A percentile compares a stretch with the other conserved stretches of the same genome.
These are phyloP conservation scores for Channa argus DNA, from an alignment of 2,113 vertebrate genomes.

Conservation along the genomic window DNA sequence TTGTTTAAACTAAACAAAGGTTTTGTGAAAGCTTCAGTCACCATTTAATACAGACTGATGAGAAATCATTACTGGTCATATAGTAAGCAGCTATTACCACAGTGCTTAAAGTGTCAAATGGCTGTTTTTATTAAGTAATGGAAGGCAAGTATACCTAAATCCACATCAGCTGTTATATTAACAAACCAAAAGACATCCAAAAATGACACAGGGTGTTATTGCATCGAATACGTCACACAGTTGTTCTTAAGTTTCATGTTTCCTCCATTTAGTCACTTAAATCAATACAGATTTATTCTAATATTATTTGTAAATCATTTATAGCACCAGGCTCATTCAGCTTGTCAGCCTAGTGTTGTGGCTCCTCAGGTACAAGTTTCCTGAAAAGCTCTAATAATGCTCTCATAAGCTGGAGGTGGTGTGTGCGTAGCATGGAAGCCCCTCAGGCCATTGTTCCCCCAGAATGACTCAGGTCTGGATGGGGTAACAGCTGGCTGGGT, in stretches of 20 bases:
- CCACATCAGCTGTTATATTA: constrained; percentile 16
- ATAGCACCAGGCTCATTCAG: constrained; percentile 15
- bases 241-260: constrained; percentile 1
- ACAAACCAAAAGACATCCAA: constrained; percentile 4
- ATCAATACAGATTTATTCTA: constrained; percentile 29
- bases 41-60: constrained; percentile 10
- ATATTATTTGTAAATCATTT: constrained; percentile 30
- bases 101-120: not conserved
- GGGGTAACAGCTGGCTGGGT: constrained; percentile 69
- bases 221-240: not conserved
- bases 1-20: constrained; percentile 13
- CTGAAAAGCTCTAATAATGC: constrained; percentile 95
- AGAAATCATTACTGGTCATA: not conserved
- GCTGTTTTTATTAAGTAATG: constrained; percentile 13
- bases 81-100: not conserved
- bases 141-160: constrained; percentile 23
- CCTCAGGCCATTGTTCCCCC: constrained; percentile 88
- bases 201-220: not conserved
- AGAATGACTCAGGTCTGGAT: constrained; percentile 88
- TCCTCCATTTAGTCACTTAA: constrained; percentile 8
- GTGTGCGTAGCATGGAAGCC: constrained; percentile 86
- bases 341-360: constrained; percentile 5
- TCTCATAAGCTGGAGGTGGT: constrained; percentile 93
- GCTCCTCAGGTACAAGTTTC: constrained; percentile 85
- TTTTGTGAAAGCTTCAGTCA: constrained; percentile 33